Evolutionary conservation across 2,888 invertebrate species (phyloP).

Genomic region (Flabesymbios commensalis): DNA sequence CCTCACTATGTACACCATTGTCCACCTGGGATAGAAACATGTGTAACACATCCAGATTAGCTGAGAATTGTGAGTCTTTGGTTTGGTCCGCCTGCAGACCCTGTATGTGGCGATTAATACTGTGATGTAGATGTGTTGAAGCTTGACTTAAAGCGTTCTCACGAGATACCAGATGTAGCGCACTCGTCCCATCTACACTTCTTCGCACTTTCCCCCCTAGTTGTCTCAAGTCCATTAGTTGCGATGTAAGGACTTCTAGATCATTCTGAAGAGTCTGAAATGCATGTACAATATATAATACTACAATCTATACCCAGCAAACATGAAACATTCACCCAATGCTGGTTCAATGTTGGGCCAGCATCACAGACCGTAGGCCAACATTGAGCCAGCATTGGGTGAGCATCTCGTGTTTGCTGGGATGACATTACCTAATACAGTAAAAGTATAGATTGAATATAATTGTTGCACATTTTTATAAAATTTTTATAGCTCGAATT

Average conservation of each 20-base stretch:
- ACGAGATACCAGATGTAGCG: conserved; percentile 46
- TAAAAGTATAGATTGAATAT: no score
- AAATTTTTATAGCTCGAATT: no score
- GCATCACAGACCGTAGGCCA: no score
- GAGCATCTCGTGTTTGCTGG: no score
- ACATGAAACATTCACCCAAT: no score
- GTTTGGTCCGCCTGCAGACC: conserved; percentile 42
- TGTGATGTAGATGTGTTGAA: conserved; percentile 43
- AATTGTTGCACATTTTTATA: no score
- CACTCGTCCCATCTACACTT: conserved; percentile 48
- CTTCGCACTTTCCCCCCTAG: conserved; percentile 49
- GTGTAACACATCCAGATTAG: conserved; percentile 42
- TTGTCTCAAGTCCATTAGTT: conserved; percentile 63
- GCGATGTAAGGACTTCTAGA: conserved; percentile 45
- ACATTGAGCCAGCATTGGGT: no score
- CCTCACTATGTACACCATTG: conserved; percentile 39
- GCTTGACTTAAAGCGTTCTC: conserved; percentile 50
- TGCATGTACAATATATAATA: conserved; percentile 24
- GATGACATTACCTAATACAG: no score
- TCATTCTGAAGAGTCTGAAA: conserved; percentile 46
- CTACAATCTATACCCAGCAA: no score
- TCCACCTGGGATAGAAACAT: conserved; percentile 46
- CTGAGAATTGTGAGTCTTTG: conserved; percentile 43
- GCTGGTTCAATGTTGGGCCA: no score
- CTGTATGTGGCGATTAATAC: conserved; percentile 43